Base-by-base conservation (phyloP, 2,113 vertebrate species). In the Burhinus bistriatus region DNA sequence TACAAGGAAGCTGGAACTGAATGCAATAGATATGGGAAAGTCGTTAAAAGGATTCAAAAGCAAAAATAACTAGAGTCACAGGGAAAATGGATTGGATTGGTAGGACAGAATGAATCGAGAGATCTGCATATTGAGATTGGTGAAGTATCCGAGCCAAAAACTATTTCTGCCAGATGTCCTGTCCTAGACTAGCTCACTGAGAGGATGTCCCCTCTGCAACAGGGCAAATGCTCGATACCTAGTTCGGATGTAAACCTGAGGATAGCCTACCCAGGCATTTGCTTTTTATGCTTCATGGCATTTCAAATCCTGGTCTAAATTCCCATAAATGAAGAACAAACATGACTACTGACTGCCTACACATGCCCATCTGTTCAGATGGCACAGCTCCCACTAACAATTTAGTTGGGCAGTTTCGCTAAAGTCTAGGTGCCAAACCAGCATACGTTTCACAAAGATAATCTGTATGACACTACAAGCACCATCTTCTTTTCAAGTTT, bases 351-450 rank as follows among this genome's bases (percentile, higher is more conserved):
- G 71, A 94, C 95, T 96, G 96, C 96, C 96, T 97, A 96, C 94
- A 92, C 97, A 97, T 88, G 75, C 78, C 96, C 97, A 97, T 97
- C 97, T 97, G 97, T 91, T 97, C 77, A 94, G 83, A 94, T 97
- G 96, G 97, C 96, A 96, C 80, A 87, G 82, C 83, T 97, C 96
- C 97, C 90, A 91, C 91, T 94, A 92, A 92, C 94, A 95, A 96
- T 93, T 96, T 94, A 93, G 79, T 79, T 96, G 97, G 94, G 94
- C 93, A 93, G 80, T 95, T 96, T 97, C 82, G 83, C 92, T 94
- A 6, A 88, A 96, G 78, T 84, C 85, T 93, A 95, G 88, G 93
- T 97, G 94, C 97, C 95, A 97, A 94, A 90, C 91, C 89, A 97
- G 90, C 95, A 96, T 94, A 97, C 80, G 83, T 96, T 97, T 95